A percentile compares a stretch with the other conserved stretches of the same genome.
Conservation (phyloP, 2,797 vertebrate genomes). For the Platyrinchus mystaceus region DNA sequence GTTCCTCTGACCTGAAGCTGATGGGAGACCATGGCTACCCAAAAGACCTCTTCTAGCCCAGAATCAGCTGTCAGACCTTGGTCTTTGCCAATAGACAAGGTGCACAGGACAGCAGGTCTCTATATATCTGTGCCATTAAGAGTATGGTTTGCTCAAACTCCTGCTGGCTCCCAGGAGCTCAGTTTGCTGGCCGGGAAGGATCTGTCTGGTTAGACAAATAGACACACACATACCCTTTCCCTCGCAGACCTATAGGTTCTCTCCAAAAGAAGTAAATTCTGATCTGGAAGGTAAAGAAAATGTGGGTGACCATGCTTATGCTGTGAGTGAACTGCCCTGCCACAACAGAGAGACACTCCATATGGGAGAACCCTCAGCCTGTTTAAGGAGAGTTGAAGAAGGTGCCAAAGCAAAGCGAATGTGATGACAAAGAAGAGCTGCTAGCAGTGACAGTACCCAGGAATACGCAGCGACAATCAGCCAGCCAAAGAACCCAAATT, state of each 20-base stretch:
- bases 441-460: not conserved
- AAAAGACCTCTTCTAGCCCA: not conserved
- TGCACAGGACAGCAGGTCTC: not conserved
- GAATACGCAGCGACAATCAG: not conserved
- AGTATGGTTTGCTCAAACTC: not conserved
- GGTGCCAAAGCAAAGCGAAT: not conserved
- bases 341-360: not conserved
- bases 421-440: not conserved
- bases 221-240: not conserved
- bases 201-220: not conserved
- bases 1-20: not conserved
- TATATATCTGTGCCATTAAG: not conserved
- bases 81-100: not conserved
- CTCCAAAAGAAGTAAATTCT: not conserved
- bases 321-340: not conserved
- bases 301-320: not conserved
- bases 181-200: not conserved
- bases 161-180: not conserved
- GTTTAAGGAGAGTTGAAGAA: not conserved
- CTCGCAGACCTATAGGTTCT: not conserved
- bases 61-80: not conserved
- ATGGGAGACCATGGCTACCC: not conserved
- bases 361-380: not conserved
- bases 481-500: not conserved
- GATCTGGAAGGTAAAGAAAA: not conserved